These are phyloP conservation scores for Xenotilapia caudafasciata DNA, from an alignment of 2,113 vertebrate species.

Conservation along the genomic window DNA sequence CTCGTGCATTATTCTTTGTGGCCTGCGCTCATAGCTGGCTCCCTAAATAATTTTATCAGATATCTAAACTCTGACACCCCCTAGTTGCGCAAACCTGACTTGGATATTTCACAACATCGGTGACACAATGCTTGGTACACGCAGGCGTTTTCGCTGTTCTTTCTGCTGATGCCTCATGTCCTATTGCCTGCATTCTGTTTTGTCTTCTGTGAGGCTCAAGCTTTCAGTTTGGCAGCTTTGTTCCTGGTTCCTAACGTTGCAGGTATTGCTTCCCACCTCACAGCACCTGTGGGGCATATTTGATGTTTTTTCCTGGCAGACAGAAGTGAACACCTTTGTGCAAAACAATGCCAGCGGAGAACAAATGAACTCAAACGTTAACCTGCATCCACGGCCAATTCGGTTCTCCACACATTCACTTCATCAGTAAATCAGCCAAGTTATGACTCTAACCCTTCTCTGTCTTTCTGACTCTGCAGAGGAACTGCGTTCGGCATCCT, in stretches of 20 bases:
- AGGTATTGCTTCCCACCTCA: background rate
- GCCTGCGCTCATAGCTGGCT: background rate
- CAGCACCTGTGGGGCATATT: background rate
- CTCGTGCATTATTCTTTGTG: background rate
- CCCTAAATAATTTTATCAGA: background rate
- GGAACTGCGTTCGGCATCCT: slow-evolving; percentile 93
- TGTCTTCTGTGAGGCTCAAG: background rate
- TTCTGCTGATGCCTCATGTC: background rate
- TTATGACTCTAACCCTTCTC: background rate
- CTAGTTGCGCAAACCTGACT: fast-evolving
- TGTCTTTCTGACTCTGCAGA: slow-evolving; percentile 60
- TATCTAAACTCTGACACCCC: background rate
- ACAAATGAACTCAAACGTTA: background rate
- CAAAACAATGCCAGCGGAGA: background rate
- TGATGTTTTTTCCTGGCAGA: background rate
- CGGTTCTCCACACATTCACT: background rate
- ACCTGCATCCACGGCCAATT: background rate
- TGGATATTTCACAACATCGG: background rate
- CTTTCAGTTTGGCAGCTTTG: background rate
- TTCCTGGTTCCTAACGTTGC: background rate
- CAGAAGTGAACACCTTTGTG: background rate
- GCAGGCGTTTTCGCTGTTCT: background rate
- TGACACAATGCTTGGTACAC: background rate
- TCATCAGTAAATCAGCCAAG: background rate
- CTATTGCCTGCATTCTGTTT: background rate